phyloP scores from a whole-genome alignment of 2,113 vertebrate species.

The Reinhardtius hippoglossoides region DNA sequence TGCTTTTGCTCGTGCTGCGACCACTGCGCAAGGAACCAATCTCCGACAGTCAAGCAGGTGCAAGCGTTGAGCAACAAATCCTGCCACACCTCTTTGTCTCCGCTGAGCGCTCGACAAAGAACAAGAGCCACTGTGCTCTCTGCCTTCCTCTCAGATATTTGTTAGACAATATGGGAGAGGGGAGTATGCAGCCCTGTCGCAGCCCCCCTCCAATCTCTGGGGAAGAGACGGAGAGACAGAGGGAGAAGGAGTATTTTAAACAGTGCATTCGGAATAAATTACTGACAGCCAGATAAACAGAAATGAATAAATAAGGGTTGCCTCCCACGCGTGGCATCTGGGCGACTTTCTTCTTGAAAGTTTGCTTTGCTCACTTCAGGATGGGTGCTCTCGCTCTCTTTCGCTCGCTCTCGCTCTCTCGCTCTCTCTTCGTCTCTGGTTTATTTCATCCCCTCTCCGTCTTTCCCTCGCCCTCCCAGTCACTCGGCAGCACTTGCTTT shows the following conservation, averaged over 20 bases:
- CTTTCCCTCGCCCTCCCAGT: slow-evolving; percentile 6
- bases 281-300: slow-evolving; percentile 82
- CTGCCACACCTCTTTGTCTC: slow-evolving; percentile 69
- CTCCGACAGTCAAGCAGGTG: slow-evolving; percentile 69
- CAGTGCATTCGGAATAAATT: slow-evolving; percentile 79
- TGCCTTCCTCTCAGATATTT: slow-evolving; percentile 70
- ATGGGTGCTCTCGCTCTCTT: slow-evolving; percentile 55
- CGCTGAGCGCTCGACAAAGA: slow-evolving; percentile 61
- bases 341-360: slow-evolving; percentile 81
- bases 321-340: slow-evolving; percentile 81
- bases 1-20: slow-evolving; percentile 48
- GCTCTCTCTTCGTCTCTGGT: slow-evolving; percentile 34
- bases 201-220: slow-evolving; percentile 66
- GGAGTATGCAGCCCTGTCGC: slow-evolving; percentile 56
- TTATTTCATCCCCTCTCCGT: slow-evolving; percentile 38
- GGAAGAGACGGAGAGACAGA: slow-evolving; percentile 55
- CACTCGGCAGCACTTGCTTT: slow-evolving; percentile 29
- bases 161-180: slow-evolving; percentile 62
- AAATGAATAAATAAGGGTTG: slow-evolving; percentile 80
- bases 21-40: slow-evolving; percentile 54
- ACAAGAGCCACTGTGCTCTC: slow-evolving; percentile 50
- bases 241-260: slow-evolving; percentile 75
- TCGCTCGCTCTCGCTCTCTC: slow-evolving; percentile 2
- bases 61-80: slow-evolving; percentile 56
- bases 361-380: slow-evolving; percentile 80